Evolutionary conservation across 2,888 invertebrate species (phyloP).

Genomic region (Brachyptera risi): DNA sequence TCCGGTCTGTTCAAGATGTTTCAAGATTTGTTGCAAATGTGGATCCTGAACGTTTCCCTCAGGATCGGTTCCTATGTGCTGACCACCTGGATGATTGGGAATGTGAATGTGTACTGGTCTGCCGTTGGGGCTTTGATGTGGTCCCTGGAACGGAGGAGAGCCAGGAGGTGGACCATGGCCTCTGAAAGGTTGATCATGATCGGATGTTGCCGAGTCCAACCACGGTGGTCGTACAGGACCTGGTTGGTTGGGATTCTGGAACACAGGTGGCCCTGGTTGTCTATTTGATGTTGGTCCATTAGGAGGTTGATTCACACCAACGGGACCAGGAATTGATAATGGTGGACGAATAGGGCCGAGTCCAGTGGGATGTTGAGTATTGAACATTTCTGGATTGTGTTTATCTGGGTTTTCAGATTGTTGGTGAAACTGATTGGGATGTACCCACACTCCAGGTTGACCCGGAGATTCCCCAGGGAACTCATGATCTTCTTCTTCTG

Average conservation of each 20-base stretch:
- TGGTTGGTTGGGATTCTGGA: neutral
- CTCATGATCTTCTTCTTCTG: constrained; percentile 18
- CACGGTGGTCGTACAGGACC: constrained; percentile 25
- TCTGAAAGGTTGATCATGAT: constrained; percentile 23
- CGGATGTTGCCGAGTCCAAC: constrained; percentile 29
- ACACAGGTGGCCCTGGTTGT: constrained; percentile 26
- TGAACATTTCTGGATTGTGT: constrained; percentile 4
- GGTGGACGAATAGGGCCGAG: constrained; percentile 3
- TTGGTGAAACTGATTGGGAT: constrained; percentile 24
- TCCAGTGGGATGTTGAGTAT: neutral
- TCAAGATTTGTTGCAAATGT: constrained; percentile 13
- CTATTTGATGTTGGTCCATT: constrained; percentile 25
- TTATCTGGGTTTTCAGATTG: constrained; percentile 16
- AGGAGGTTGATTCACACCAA: neutral
- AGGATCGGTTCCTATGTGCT: neutral
- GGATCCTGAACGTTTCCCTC: constrained; percentile 14
- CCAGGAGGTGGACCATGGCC: constrained; percentile 11
- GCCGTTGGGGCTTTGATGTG: neutral
- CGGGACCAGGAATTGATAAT: neutral
- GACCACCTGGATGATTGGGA: neutral
- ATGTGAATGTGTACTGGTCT: constrained; percentile 15
- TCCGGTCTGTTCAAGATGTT: constrained; percentile 19
- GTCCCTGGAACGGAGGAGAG: constrained; percentile 24
- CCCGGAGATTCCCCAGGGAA: constrained; percentile 21
- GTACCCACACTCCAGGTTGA: constrained; percentile 17